Conservation (phyloP, 2,113 vertebrate species). For the Paradisaea rubra region DNA sequence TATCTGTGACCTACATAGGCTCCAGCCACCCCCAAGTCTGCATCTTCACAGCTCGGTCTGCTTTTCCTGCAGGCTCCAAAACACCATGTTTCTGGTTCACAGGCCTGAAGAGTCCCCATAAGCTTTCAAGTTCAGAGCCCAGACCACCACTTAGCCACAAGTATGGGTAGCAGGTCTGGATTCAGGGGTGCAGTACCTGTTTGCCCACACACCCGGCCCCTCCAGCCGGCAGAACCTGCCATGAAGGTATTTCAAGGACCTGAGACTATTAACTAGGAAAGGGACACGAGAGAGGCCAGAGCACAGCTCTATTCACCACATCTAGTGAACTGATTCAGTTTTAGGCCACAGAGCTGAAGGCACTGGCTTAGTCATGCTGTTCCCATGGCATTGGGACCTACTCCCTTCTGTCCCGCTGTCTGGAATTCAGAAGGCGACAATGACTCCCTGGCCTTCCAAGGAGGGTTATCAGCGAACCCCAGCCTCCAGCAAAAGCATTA, state of each 20-base stretch:
- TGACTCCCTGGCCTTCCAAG: background rate
- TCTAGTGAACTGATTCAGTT: background rate
- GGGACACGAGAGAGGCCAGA: background rate
- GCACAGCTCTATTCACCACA: background rate
- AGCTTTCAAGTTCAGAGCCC: background rate
- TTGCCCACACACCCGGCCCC: background rate
- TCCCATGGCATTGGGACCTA: background rate
- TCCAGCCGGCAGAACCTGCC: background rate
- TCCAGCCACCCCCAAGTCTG: background rate
- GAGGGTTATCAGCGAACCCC: background rate
- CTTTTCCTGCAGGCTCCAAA: background rate
- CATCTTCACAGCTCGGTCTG: background rate
- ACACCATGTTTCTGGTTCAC: background rate
- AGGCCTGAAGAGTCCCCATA: background rate
- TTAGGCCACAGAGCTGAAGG: background rate
- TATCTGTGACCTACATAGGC: background rate
- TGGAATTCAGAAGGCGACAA: background rate
- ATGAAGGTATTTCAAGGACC: background rate
- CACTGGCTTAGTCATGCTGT: background rate
- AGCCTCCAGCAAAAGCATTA: background rate
- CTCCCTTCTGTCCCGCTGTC: background rate
- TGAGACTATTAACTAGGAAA: background rate
- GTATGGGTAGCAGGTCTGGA: background rate
- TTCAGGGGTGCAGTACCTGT: background rate
- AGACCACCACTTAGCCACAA: background rate